phyloP scores from a whole-genome alignment of 2,888 invertebrate species.

The Hirtodrosophila histrioides region DNA sequence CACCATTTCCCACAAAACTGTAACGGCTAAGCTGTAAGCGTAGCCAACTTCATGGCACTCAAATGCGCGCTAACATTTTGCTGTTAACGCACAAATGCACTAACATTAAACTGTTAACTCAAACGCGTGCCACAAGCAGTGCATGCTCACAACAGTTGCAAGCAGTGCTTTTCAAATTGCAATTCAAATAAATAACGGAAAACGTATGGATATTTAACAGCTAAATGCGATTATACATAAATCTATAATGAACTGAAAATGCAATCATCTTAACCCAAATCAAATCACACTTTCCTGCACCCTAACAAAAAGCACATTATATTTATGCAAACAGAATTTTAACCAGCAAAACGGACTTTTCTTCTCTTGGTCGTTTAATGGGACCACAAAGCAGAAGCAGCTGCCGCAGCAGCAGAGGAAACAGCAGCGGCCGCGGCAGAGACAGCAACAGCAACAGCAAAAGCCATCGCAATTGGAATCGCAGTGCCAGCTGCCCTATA shows the following conservation, averaged over 20 bases:
- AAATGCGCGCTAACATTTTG: not conserved
- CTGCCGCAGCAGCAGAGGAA: not conserved
- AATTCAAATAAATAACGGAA: no score
- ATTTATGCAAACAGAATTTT: conserved; percentile 24
- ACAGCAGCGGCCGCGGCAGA: conserved; percentile 1
- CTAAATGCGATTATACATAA: no score
- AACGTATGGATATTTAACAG: no score
- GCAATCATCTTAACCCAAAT: no score
- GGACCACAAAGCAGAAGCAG: conserved; percentile 10
- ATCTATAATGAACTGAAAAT: conserved; percentile 8
- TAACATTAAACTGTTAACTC: no score
- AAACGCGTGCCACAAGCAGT: no score
- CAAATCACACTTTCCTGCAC: conserved; percentile 7
- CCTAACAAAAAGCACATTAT: conserved; percentile 14
- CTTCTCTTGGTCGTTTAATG: conserved; percentile 20
- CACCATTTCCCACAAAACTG: no score
- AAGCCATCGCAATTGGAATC: conserved; percentile 44
- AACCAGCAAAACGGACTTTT: conserved; percentile 18
- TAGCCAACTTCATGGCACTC: conserved; percentile 23
- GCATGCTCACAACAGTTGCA: no score
- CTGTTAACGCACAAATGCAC: not conserved
- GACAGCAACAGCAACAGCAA: not conserved
- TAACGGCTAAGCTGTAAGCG: not conserved
- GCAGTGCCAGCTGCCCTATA: conserved; percentile 66
- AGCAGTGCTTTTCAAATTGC: no score